These are phyloP conservation scores for Tenthredo notha DNA, from an alignment of 2,888 invertebrate species.

Conservation along the genomic window DNA sequence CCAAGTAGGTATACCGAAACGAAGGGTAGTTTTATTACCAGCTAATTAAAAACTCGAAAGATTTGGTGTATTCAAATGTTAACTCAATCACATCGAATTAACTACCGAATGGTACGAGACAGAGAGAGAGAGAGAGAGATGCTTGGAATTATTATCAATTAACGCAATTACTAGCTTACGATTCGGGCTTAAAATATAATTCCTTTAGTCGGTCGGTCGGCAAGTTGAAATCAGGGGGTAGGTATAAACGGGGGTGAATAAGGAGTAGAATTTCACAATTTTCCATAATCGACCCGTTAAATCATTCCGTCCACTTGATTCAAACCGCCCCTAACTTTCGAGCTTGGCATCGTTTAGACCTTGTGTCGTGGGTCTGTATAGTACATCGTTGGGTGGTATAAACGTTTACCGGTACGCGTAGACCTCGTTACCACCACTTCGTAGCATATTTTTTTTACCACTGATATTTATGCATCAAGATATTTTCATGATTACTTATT, in stretches of 20 bases:
- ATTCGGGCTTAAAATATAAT: constrained; percentile 70
- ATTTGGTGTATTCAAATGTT: constrained; percentile 25
- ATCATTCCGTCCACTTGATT: constrained; percentile 60
- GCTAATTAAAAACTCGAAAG: neutral
- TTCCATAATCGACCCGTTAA: constrained; percentile 61
- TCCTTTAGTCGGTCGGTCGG: constrained; percentile 67
- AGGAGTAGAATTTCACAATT: constrained; percentile 43
- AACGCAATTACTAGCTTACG: constrained; percentile 67
- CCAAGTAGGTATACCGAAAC: too few relatives aligned
- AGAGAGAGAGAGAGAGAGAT: neutral
- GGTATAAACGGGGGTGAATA: neutral
- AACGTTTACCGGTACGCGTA: neutral
- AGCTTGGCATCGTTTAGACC: constrained; percentile 51
- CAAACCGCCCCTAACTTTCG: constrained; percentile 43
- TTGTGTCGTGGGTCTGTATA: constrained; percentile 25
- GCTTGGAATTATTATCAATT: constrained; percentile 70
- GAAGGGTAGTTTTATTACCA: neutral
- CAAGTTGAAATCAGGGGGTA: constrained; percentile 18
- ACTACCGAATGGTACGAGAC: neutral
- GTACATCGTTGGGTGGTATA: neutral
- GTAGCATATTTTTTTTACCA: neutral
- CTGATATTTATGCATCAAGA: constrained; percentile 9
- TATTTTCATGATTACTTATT: neutral
- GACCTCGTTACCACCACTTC: neutral
- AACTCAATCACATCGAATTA: constrained; percentile 31